These are phyloP conservation scores for Hartigia nigra DNA, from an alignment of 2,888 invertebrate species.

Conservation along the genomic window DNA sequence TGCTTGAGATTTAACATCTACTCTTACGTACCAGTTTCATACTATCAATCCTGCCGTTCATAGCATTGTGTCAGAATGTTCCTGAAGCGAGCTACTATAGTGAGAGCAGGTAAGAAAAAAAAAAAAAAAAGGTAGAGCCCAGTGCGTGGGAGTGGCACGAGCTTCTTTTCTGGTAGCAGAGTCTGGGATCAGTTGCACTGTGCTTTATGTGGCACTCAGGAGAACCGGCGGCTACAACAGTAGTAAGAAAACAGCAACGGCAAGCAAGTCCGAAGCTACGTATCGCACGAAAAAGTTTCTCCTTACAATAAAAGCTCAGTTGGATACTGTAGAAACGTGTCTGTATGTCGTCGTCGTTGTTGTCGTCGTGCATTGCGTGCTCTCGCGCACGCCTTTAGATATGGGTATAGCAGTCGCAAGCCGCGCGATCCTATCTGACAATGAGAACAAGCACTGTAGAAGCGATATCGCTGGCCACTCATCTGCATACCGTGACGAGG, in stretches of 20 bases:
- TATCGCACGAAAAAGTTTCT: background rate
- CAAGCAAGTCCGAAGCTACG: background rate
- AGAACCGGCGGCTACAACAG: background rate
- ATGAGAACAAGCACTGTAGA: constrained; percentile 31
- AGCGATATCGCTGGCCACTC: constrained; percentile 44
- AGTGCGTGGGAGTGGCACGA: background rate
- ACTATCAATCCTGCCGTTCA: background rate
- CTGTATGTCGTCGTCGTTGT: background rate
- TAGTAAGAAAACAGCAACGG: background rate
- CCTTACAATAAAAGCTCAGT: background rate
- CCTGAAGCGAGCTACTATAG: background rate
- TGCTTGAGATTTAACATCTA: background rate
- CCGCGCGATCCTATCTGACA: constrained; percentile 37
- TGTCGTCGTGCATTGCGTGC: background rate
- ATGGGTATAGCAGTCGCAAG: background rate
- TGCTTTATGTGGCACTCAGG: background rate
- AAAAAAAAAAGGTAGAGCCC: background rate
- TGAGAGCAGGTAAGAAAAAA: background rate
- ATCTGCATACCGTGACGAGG: constrained; percentile 43
- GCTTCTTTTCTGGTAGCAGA: background rate
- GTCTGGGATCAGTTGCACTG: background rate
- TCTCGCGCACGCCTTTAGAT: background rate
- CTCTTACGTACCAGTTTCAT: background rate
- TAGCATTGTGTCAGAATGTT: background rate
- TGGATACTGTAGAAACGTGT: background rate